These are phyloP conservation scores for Dynastes maya DNA, from an alignment of 2,888 invertebrate species.

Conservation along the genomic window DNA sequence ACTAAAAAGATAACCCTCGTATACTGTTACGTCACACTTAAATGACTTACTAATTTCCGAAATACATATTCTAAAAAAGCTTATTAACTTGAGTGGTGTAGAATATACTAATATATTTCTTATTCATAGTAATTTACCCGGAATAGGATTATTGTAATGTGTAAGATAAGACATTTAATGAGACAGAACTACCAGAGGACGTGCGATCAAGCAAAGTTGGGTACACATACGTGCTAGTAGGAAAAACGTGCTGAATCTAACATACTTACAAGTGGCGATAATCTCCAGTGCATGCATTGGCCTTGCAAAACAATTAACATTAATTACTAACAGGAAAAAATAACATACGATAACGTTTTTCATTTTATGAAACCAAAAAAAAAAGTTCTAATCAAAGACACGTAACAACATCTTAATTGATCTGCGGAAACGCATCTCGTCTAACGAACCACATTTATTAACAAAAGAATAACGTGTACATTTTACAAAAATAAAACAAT, in stretches of 20 bases:
- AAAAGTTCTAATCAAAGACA: neutral
- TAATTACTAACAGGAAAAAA: conserved; percentile 59
- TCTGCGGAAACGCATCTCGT: neutral
- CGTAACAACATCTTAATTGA: neutral
- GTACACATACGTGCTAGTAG: conserved; percentile 29
- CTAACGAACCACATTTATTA: conserved; percentile 28
- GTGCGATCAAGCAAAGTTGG: conserved; percentile 31
- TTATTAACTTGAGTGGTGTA: no score
- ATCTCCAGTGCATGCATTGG: conserved; percentile 92
- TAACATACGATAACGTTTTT: conserved; percentile 42
- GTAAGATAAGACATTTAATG: neutral
- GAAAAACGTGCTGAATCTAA: conserved; percentile 48
- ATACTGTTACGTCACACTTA: no score
- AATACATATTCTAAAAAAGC: no score
- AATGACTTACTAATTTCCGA: no score
- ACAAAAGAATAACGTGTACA: conserved; percentile 31
- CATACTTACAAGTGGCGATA: conserved; percentile 92
- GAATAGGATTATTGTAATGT: neutral
- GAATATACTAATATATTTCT: no score
- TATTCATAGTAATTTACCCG: no score
- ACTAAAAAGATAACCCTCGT: no score
- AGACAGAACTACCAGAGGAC: neutral
- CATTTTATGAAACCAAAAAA: conserved; percentile 2
- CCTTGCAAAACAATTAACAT: conserved; percentile 74
- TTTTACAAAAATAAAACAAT: conserved; percentile 46